A percentile compares a stretch with the other conserved stretches of the same genome.
phyloP scores from a whole-genome alignment of 1,140 invertebrate genomes.

The Artemia franciscana region DNA sequence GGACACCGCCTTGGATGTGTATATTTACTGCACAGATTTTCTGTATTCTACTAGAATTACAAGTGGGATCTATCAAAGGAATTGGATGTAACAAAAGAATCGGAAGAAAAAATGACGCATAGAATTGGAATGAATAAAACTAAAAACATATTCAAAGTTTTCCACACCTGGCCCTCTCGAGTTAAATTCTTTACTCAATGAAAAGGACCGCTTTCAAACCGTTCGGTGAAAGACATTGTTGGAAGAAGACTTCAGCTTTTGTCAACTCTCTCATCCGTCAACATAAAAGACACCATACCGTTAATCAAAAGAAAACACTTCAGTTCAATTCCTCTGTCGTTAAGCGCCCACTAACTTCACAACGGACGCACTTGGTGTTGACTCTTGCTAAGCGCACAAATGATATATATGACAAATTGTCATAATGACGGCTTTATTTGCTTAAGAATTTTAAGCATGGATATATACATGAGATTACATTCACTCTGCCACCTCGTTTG shows the following conservation, averaged over 20 bases:
- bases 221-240: too few relatives aligned
- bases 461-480: neutral
- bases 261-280: neutral
- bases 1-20: too few relatives aligned
- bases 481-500: neutral
- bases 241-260: neutral
- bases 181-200: too few relatives aligned
- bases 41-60: too few relatives aligned
- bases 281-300: neutral
- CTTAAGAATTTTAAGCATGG: neutral
- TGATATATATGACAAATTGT: neutral
- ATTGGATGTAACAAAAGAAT: too few relatives aligned
- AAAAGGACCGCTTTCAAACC: too few relatives aligned
- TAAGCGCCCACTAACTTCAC: neutral
- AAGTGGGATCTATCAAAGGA: too few relatives aligned
- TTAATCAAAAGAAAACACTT: neutral
- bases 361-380: neutral
- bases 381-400: neutral
- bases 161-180: too few relatives aligned
- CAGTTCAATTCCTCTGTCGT: neutral
- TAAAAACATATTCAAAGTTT: too few relatives aligned
- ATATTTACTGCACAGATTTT: too few relatives aligned
- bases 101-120: too few relatives aligned
- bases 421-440: neutral
- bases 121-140: too few relatives aligned